phyloP scores from a whole-genome alignment of 2,113 vertebrate genomes.

The Percopsis transmontana region DNA sequence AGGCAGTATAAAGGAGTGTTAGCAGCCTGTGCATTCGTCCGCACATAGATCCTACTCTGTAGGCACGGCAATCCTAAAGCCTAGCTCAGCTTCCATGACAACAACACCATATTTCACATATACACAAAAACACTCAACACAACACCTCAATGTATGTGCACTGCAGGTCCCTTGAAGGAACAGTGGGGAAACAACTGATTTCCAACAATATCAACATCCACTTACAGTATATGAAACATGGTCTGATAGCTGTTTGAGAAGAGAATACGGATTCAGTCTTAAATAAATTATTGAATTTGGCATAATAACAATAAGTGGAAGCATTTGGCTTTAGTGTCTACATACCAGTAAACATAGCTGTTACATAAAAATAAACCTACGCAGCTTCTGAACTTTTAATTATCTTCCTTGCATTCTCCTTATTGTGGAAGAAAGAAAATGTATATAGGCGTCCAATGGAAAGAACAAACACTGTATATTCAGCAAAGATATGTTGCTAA shows the following conservation, averaged over 20 bases:
- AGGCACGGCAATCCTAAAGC: conserved; percentile 24
- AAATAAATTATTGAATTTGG: neutral
- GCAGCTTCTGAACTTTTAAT: too few relatives aligned
- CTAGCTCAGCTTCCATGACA: conserved; percentile 22
- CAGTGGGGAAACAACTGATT: too few relatives aligned
- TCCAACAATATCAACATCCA: too few relatives aligned
- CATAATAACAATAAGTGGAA: too few relatives aligned
- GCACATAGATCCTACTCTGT: conserved; percentile 15
- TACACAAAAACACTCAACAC: neutral
- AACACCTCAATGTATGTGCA: neutral
- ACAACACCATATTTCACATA: conserved; percentile 15
- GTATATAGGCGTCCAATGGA: too few relatives aligned
- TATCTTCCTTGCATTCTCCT: too few relatives aligned
- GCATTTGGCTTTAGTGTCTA: too few relatives aligned
- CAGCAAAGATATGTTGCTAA: neutral
- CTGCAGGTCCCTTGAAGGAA: neutral
- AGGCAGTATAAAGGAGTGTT: conserved; percentile 2
- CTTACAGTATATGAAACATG: too few relatives aligned
- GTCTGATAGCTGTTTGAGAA: neutral
- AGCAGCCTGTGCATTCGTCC: conserved; percentile 34
- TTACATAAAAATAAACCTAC: neutral
- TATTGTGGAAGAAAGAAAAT: too few relatives aligned
- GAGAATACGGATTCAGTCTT: neutral
- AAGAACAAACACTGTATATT: neutral
- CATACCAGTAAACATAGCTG: too few relatives aligned